A percentile compares a stretch with the other conserved stretches of the same genome.
phyloP scores from a whole-genome alignment of 2,888 invertebrate genomes.

The Heliconius aoede region DNA sequence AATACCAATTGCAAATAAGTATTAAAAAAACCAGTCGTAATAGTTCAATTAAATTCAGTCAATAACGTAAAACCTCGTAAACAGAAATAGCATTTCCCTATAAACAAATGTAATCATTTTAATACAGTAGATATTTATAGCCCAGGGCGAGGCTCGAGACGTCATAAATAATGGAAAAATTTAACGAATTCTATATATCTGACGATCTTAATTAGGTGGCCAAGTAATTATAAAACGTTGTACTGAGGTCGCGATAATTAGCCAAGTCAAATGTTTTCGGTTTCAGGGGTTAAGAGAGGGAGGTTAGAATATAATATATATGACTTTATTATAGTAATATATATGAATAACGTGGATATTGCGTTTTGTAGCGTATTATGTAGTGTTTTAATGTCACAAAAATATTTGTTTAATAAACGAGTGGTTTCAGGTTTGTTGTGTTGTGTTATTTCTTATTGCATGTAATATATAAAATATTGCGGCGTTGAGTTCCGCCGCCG shows the following conservation, averaged over 20 bases:
- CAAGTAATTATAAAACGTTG: slow-evolving; percentile 52
- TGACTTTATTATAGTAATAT: slow-evolving; percentile 35
- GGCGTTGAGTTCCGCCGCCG: no score
- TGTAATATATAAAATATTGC: no score
- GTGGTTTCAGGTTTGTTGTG: background rate
- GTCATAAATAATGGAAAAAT: slow-evolving; percentile 49
- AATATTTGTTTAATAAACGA: background rate
- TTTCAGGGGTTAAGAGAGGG: slow-evolving; percentile 25
- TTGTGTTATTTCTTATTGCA: no score
- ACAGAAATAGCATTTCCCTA: background rate
- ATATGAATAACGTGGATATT: background rate
- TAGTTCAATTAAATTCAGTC: no score
- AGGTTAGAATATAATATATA: slow-evolving; percentile 29
- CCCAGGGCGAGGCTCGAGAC: slow-evolving; percentile 50
- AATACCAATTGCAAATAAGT: no score
- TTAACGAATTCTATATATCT: slow-evolving; percentile 50
- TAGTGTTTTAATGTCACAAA: background rate
- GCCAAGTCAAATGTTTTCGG: slow-evolving; percentile 33
- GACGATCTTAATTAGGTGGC: slow-evolving; percentile 58
- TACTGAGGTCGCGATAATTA: slow-evolving; percentile 46
- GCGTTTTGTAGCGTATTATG: background rate
- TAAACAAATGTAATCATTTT: slow-evolving; percentile 2
- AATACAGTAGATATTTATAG: slow-evolving; percentile 50
- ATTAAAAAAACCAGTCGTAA: no score
- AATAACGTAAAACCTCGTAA: background rate